These are phyloP conservation scores for Lates calcarifer DNA, from an alignment of 2,113 vertebrate genomes.

Conservation along the genomic window DNA sequence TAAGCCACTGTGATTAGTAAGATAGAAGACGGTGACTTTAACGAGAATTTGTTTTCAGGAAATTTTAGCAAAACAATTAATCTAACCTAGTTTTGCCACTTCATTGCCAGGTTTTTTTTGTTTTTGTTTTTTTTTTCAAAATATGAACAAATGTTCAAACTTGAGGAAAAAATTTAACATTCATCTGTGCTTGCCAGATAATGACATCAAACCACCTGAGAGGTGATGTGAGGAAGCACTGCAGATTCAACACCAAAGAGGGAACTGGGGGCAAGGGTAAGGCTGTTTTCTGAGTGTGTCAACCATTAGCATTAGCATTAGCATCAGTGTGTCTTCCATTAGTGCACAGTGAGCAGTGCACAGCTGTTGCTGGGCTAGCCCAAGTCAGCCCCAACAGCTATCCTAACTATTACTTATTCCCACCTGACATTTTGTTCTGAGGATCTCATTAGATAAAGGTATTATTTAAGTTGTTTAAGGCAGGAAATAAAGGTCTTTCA, in stretches of 20 bases:
- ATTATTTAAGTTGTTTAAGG: not conserved
- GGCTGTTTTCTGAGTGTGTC: too few relatives aligned
- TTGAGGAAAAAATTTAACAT: not conserved
- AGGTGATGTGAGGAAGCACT: not conserved
- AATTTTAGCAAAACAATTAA: not conserved
- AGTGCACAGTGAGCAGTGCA: not conserved
- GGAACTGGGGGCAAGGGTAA: too few relatives aligned
- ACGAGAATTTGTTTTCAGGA: not conserved
- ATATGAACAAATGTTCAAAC: not conserved
- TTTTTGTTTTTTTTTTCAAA: too few relatives aligned
- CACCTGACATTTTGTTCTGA: not conserved
- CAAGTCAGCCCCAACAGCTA: not conserved
- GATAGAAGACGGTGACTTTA: not conserved
- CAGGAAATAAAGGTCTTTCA: not conserved
- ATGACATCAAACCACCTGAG: not conserved
- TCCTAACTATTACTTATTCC: not conserved
- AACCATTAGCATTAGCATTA: too few relatives aligned
- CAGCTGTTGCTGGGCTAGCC: not conserved
- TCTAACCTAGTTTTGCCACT: not conserved
- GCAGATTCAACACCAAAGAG: too few relatives aligned
- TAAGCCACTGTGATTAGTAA: conserved; percentile 73
- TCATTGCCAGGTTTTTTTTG: too few relatives aligned
- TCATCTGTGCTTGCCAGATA: not conserved
- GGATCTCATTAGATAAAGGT: not conserved
- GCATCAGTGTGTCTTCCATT: too few relatives aligned